These are phyloP conservation scores for Patagioenas fasciata DNA, from an alignment of 2,113 vertebrate species.

Conservation along the genomic window DNA sequence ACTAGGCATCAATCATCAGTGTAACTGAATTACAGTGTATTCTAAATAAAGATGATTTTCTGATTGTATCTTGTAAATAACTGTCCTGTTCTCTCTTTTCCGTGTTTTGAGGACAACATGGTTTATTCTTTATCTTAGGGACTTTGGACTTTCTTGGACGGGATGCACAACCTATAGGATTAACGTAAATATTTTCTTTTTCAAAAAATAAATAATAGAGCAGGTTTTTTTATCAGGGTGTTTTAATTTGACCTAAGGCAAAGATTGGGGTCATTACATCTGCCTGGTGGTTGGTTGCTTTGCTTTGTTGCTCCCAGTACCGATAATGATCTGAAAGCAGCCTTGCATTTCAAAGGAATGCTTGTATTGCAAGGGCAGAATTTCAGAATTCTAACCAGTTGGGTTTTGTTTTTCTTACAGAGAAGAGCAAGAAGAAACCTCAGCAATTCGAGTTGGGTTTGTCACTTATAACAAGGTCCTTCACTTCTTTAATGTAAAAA, in stretches of 20 bases:
- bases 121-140: background rate
- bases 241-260: background rate
- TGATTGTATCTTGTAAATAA: background rate
- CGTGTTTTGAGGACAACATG: background rate
- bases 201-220: background rate
- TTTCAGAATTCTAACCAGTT: background rate
- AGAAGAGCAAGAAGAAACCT: slow-evolving; percentile 84
- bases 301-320: background rate
- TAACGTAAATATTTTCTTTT: background rate
- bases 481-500: slow-evolving; percentile 96
- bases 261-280: background rate
- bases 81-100: background rate
- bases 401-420: slow-evolving; percentile 62
- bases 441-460: slow-evolving; percentile 88
- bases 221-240: background rate
- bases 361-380: background rate
- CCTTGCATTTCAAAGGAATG: background rate
- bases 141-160: background rate
- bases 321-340: background rate
- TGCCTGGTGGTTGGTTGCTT: background rate
- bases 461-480: slow-evolving; percentile 95
- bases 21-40: background rate
- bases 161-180: background rate
- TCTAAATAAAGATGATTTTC: background rate
- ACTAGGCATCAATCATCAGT: background rate